A percentile compares a stretch with the other conserved stretches of the same genome.
These are phyloP conservation scores for Parnassius orleans DNA, from an alignment of 2,888 invertebrate genomes.

Conservation along the genomic window DNA sequence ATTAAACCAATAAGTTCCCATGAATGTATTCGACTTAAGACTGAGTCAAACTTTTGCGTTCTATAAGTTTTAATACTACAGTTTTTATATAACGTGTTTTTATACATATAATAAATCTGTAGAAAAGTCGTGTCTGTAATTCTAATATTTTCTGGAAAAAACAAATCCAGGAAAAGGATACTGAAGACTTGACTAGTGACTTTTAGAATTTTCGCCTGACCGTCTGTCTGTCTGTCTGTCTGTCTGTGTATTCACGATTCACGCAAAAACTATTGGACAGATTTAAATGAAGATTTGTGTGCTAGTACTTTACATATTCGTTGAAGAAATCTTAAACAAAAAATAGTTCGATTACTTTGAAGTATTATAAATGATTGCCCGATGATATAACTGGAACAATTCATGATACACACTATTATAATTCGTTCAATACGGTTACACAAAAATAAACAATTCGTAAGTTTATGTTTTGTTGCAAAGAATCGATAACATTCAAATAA, in stretches of 20 bases:
- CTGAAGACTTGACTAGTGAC: too few species aligned
- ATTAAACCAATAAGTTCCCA: conserved; percentile 25
- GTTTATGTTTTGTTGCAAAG: conserved; percentile 25
- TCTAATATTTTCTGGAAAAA: too few species aligned
- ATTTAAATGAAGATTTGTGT: conserved; percentile 4
- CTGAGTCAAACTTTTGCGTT: conserved; percentile 14
- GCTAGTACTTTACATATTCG: conserved; percentile 5
- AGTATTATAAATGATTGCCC: conserved; percentile 15
- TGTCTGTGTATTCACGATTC: too few species aligned
- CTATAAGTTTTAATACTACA: neutral
- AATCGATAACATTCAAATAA: conserved; percentile 28
- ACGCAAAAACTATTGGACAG: too few species aligned
- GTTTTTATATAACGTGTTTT: too few species aligned
- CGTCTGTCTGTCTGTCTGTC: too few species aligned
- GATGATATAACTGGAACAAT: conserved; percentile 9
- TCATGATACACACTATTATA: conserved; percentile 18
- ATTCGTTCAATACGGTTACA: conserved; percentile 25
- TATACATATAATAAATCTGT: too few species aligned
- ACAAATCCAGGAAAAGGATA: too few species aligned
- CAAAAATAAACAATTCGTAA: conserved; percentile 26
- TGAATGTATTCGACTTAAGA: conserved; percentile 18
- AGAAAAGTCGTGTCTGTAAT: too few species aligned
- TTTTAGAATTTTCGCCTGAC: too few species aligned
- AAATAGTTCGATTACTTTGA: conserved; percentile 15
- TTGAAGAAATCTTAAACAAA: conserved; percentile 14